A percentile compares a stretch with the other conserved stretches of the same genome.
phyloP scores from a whole-genome alignment of 2,888 invertebrate species.

The Limnephilus auricula region DNA sequence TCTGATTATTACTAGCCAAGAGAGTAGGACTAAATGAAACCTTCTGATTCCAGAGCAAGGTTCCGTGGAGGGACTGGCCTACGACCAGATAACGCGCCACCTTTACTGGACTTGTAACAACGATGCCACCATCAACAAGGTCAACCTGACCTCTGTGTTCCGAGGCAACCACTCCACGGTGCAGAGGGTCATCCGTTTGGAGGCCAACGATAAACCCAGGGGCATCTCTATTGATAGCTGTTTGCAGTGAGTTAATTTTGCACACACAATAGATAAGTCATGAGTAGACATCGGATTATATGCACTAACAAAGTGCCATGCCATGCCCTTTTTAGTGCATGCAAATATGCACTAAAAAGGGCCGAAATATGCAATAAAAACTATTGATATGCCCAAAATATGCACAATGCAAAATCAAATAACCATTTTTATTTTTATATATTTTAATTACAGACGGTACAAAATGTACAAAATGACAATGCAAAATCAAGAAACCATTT shows the following conservation, averaged over 20 bases:
- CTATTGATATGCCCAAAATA: too few relatives aligned
- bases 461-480: too few relatives aligned
- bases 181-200: constrained; percentile 81
- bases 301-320: too few relatives aligned
- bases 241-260: constrained; percentile 73
- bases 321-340: too few relatives aligned
- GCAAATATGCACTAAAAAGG: too few relatives aligned
- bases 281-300: too few relatives aligned
- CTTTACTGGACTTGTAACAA: constrained; percentile 93
- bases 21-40: neutral
- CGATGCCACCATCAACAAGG: constrained; percentile 84
- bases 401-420: too few relatives aligned
- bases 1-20: constrained; percentile 39
- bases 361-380: too few relatives aligned
- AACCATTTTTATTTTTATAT: too few relatives aligned
- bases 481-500: too few relatives aligned
- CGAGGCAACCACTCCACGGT: constrained; percentile 68
- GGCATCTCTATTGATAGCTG: constrained; percentile 93
- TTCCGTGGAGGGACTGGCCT: constrained; percentile 92
- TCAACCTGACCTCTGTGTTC: constrained; percentile 72
- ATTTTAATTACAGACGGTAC: too few relatives aligned
- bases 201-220: constrained; percentile 86
- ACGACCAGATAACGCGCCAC: constrained; percentile 82
- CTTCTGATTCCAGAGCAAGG: constrained; percentile 80
- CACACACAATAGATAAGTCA: neutral